These are phyloP conservation scores for Engystomops pustulosus DNA, from an alignment of 2,113 vertebrate genomes.

Conservation along the genomic window DNA sequence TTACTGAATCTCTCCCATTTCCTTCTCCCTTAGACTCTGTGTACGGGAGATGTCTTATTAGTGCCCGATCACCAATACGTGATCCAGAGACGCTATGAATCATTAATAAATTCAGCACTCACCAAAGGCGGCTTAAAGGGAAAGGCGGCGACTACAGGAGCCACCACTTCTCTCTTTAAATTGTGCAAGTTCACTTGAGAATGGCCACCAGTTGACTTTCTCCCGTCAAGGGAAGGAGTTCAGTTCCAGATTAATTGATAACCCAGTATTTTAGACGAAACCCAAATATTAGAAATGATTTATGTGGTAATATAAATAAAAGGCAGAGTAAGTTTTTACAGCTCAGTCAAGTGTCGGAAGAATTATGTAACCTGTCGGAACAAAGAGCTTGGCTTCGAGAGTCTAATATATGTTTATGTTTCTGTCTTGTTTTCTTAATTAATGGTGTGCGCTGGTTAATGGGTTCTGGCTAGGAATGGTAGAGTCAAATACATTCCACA, in stretches of 20 bases:
- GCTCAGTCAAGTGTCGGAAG: conserved; percentile 21
- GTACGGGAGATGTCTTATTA: conserved; percentile 62
- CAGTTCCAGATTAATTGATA: conserved; percentile 16
- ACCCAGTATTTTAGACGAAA: neutral
- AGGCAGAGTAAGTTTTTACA: conserved; percentile 49
- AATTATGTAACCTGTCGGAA: conserved; percentile 63
- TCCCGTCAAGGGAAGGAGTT: neutral
- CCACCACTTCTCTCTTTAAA: neutral
- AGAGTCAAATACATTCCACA: neutral
- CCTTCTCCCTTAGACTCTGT: conserved; percentile 24
- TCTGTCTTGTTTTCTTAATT: conserved; percentile 58
- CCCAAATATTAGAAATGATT: conserved; percentile 2
- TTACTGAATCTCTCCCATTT: conserved; percentile 70
- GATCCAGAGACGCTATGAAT: conserved; percentile 20
- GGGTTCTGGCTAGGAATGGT: neutral
- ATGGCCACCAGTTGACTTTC: neutral
- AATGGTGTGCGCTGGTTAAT: neutral
- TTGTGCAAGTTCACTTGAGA: neutral
- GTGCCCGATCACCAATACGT: conserved; percentile 53
- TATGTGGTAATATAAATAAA: conserved; percentile 49
- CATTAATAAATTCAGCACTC: conserved; percentile 21
- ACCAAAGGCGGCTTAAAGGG: conserved; percentile 10
- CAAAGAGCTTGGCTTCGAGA: conserved; percentile 58
- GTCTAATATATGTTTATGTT: conserved; percentile 64
- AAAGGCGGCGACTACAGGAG: neutral